Percentiles rank a stretch among this genome's conserved stretches.
Evolutionary conservation across 2,797 vertebrate genomes (phyloP).

Genomic region (Mallotus villosus): DNA sequence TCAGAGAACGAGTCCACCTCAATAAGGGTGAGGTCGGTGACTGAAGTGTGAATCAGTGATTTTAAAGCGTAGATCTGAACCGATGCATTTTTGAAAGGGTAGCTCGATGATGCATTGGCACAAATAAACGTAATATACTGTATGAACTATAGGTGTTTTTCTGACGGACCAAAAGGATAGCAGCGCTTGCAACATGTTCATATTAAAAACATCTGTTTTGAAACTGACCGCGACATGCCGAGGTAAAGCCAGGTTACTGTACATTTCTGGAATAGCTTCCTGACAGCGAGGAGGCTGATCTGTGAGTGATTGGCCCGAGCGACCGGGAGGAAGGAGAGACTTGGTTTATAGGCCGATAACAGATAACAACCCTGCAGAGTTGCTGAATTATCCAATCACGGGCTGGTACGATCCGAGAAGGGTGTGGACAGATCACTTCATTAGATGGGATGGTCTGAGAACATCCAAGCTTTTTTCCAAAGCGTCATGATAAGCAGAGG

Average conservation of each 20-base stretch:
- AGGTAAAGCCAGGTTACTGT: constrained; percentile 5
- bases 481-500: too few relatives aligned
- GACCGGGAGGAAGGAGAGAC: constrained; percentile 10
- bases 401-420: not conserved
- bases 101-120: not conserved
- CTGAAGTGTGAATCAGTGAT: too few relatives aligned
- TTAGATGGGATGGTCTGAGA: too few relatives aligned
- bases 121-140: not conserved
- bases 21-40: too few relatives aligned
- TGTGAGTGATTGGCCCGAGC: constrained; percentile 16
- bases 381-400: constrained; percentile 1
- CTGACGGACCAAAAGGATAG: too few relatives aligned
- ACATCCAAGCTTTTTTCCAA: too few relatives aligned
- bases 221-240: constrained; percentile 6
- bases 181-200: not conserved
- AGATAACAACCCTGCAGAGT: not conserved
- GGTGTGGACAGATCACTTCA: too few relatives aligned
- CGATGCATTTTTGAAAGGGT: not conserved
- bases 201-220: constrained; percentile 3
- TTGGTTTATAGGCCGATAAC: not conserved
- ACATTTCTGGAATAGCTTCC: constrained; percentile 31
- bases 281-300: constrained; percentile 17
- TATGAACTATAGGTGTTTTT: not conserved
- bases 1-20: not conserved
- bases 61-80: not conserved